Evolutionary conservation across 2,797 vertebrate genomes (phyloP).

Genomic region (Leptoclinus maculatus): DNA sequence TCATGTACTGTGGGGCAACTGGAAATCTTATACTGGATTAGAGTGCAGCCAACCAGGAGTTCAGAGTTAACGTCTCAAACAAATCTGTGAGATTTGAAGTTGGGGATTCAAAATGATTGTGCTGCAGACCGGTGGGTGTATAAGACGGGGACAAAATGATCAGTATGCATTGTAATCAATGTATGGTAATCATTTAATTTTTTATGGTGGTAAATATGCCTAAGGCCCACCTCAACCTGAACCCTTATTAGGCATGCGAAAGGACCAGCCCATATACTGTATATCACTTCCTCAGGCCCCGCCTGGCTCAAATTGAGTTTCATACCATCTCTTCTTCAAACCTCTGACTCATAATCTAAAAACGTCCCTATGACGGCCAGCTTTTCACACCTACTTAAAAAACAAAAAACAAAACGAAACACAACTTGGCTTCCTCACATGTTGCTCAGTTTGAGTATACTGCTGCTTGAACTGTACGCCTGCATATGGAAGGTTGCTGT

Average conservation of each 20-base stretch:
- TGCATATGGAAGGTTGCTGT: slow-evolving; percentile 56
- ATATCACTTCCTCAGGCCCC: not conserved
- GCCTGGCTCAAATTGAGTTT: not conserved
- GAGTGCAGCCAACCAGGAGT: not conserved
- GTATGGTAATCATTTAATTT: not conserved
- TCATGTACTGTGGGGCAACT: not conserved
- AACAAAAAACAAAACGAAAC: not conserved
- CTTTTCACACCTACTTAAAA: not conserved
- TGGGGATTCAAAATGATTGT: not conserved
- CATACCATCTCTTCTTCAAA: not conserved
- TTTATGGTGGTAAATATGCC: not conserved
- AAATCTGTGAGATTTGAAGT: not conserved
- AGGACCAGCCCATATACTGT: not conserved
- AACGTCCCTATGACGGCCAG: not conserved
- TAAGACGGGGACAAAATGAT: not conserved
- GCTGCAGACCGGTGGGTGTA: not conserved
- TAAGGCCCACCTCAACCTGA: not conserved
- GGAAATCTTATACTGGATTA: not conserved
- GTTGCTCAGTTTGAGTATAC: slow-evolving; percentile 71
- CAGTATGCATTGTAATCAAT: slow-evolving; percentile 1
- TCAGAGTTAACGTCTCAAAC: not conserved
- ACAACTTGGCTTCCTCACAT: not conserved
- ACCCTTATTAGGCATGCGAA: not conserved
- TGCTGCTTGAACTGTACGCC: slow-evolving; percentile 61
- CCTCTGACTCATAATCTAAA: slow-evolving; percentile 4